phyloP scores from a whole-genome alignment of 2,888 invertebrate species.

The Phengaris arion region DNA sequence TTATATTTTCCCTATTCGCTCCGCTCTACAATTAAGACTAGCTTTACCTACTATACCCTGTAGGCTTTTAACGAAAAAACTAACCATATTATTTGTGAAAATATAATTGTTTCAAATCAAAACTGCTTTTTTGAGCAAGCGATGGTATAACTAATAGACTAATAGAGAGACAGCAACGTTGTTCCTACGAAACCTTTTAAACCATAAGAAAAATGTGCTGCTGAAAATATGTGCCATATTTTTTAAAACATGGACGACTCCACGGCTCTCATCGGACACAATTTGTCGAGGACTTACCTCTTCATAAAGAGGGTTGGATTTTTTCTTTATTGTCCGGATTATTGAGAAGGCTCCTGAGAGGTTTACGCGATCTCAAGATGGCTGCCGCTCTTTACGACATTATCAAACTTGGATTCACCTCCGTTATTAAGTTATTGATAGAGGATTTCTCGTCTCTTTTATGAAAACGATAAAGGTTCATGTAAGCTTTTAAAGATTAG shows the following conservation, averaged over 20 bases:
- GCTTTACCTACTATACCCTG: no score
- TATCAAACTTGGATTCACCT: constrained; percentile 72
- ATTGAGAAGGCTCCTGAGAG: constrained; percentile 71
- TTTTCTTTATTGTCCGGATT: constrained; percentile 79
- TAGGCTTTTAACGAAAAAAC: no score
- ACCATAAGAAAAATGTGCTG: no score
- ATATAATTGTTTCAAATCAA: no score
- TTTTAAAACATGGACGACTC: constrained; percentile 45
- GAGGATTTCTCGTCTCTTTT: constrained; percentile 37
- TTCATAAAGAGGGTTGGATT: constrained; percentile 78
- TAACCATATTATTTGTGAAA: no score
- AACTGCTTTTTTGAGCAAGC: no score
- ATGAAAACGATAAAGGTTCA: constrained; percentile 32
- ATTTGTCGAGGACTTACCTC: constrained; percentile 79
- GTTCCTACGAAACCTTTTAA: no score
- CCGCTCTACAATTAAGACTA: no score
- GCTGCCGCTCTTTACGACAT: constrained; percentile 72
- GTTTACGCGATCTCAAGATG: constrained; percentile 75
- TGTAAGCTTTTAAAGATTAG: constrained; percentile 8
- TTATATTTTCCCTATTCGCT: no score
- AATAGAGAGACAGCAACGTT: no score
- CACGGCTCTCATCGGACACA: constrained; percentile 50
- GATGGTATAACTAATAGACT: no score
- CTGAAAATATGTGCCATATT: not conserved
- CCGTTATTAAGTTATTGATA: constrained; percentile 74